A percentile compares a stretch with the other conserved stretches of the same genome.
Conservation (phyloP, 2,797 vertebrate species). For the Amblyopsis hoosieri region DNA sequence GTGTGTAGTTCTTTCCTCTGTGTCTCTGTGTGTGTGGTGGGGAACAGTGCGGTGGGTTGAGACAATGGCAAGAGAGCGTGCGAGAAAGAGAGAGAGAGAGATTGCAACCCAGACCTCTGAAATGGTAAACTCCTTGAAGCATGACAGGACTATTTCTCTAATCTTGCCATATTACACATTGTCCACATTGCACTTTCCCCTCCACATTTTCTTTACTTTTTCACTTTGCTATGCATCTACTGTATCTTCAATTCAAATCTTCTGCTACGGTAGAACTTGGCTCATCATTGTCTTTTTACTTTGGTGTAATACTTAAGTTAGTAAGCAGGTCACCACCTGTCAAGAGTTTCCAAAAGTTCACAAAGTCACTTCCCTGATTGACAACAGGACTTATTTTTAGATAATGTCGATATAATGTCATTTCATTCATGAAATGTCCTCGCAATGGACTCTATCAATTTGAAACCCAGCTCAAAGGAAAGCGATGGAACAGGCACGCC, state of each 20-base stretch:
- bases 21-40: not conserved
- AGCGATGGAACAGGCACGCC: not conserved
- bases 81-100: slow-evolving; percentile 9
- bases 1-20: no score
- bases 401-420: no score
- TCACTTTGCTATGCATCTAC: slow-evolving; percentile 8
- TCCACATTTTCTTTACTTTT: no score
- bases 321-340: no score
- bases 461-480: not conserved
- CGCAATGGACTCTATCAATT: not conserved
- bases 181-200: no score
- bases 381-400: no score
- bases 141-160: slow-evolving; percentile 19
- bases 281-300: no score
- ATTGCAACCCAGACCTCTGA: slow-evolving; percentile 31
- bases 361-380: no score
- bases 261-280: not conserved
- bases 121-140: slow-evolving; percentile 27
- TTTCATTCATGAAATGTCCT: not conserved
- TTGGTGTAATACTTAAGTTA: no score
- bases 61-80: not conserved
- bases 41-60: not conserved
- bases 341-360: no score
- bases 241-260: slow-evolving; percentile 17
- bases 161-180: not conserved